Evolutionary conservation across 2,113 vertebrate genomes (phyloP).

Genomic region (Meleagris gallopavo): DNA sequence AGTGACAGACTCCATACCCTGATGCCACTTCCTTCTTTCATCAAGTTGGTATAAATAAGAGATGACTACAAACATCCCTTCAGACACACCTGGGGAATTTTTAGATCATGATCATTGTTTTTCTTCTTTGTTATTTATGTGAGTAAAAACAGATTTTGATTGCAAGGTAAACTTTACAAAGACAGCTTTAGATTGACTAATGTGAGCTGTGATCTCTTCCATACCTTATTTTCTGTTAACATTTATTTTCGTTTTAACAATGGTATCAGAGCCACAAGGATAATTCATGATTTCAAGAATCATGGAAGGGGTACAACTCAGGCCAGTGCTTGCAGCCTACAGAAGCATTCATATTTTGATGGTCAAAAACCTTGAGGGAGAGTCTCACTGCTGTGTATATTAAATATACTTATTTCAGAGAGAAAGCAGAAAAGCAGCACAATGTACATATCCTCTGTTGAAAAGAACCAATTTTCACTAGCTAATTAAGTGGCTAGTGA

Average conservation of each 20-base stretch:
- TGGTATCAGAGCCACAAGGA: background rate
- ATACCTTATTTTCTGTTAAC: background rate
- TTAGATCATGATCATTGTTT: conserved; percentile 16
- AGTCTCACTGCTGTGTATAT: background rate
- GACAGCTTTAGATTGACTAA: background rate
- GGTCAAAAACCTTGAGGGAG: background rate
- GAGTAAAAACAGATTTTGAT: background rate
- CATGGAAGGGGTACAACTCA: background rate
- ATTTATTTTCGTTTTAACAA: background rate
- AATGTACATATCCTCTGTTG: background rate
- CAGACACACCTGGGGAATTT: background rate
- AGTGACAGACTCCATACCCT: background rate
- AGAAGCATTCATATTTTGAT: background rate
- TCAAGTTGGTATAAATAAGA: conserved; percentile 44
- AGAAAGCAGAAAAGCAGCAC: background rate
- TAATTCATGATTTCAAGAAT: background rate
- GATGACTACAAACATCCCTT: conserved; percentile 43
- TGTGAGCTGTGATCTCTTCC: conserved; percentile 12
- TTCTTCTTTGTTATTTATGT: background rate
- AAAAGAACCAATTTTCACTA: background rate
- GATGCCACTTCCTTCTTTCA: background rate
- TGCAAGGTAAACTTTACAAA: background rate
- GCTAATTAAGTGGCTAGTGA: background rate
- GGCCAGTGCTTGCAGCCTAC: background rate
- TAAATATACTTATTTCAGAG: background rate